These are phyloP conservation scores for Pogonocichla stellata DNA, from an alignment of 2,113 vertebrate genomes.

Conservation along the genomic window DNA sequence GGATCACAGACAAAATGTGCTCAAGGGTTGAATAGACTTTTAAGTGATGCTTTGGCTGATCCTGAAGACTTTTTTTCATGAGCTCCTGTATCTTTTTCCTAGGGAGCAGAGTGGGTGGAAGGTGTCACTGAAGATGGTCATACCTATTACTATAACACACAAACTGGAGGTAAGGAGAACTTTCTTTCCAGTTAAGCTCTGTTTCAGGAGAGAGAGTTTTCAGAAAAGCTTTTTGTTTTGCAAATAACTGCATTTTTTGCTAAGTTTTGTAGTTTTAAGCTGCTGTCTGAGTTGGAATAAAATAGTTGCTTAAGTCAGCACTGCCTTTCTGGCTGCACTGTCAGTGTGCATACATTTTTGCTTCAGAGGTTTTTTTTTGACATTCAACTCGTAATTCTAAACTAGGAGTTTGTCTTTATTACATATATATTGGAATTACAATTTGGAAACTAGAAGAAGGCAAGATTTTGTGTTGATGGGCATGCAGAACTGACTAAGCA, in stretches of 20 bases:
- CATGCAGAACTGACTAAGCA: background rate
- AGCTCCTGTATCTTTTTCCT: background rate
- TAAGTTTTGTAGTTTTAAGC: background rate
- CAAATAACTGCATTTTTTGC: background rate
- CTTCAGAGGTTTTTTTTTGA: background rate
- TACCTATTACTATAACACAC: slow-evolving; percentile 89
- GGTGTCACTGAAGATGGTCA: slow-evolving; percentile 87
- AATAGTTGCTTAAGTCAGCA: background rate
- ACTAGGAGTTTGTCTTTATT: background rate
- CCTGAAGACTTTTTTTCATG: background rate
- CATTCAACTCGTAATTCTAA: background rate
- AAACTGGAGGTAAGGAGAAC: slow-evolving; percentile 84
- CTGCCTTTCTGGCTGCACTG: background rate
- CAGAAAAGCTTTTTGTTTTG: background rate
- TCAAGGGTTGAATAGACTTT: background rate
- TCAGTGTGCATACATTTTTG: background rate
- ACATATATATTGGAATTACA: background rate
- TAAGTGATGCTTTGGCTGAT: background rate
- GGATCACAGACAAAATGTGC: background rate
- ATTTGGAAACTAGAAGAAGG: background rate
- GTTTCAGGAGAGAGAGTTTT: background rate
- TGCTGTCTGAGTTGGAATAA: background rate
- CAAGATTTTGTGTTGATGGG: background rate
- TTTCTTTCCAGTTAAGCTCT: background rate
- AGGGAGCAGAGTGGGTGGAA: slow-evolving; percentile 83